phyloP scores from a whole-genome alignment of 1,140 invertebrate genomes.

The Parapsyche elsis region DNA sequence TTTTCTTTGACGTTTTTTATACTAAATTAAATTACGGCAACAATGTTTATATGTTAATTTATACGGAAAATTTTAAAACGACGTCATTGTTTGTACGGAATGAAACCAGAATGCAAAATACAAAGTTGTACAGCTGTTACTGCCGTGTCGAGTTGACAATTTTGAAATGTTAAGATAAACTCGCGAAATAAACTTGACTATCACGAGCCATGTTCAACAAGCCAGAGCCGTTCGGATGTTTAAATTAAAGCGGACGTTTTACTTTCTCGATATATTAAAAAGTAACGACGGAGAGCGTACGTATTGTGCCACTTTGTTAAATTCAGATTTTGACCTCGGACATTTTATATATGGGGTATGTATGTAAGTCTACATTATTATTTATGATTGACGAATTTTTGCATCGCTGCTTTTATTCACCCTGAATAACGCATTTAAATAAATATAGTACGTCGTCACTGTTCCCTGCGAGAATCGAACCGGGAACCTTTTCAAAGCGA shows the following conservation, averaged over 20 bases:
- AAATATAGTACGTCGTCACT: not conserved
- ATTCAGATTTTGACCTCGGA: too few relatives aligned
- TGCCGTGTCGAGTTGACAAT: not conserved
- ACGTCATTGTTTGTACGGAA: not conserved
- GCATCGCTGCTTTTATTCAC: too few relatives aligned
- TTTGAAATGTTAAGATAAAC: not conserved
- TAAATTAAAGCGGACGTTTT: too few relatives aligned
- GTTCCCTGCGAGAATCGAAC: slow-evolving; percentile 15
- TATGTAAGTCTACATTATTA: too few relatives aligned
- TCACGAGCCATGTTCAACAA: not conserved
- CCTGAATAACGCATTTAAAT: not conserved
- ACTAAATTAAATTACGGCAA: not conserved
- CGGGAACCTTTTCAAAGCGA: slow-evolving; percentile 13
- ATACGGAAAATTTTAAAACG: not conserved
- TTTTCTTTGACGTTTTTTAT: too few relatives aligned
- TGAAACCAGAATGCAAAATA: not conserved
- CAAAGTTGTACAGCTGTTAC: slow-evolving; percentile 19
- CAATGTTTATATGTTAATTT: slow-evolving; percentile 3
- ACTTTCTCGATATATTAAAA: too few relatives aligned
- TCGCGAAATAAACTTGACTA: slow-evolving; percentile 11
- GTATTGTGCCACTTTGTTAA: too few relatives aligned
- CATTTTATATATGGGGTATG: too few relatives aligned
- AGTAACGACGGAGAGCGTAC: too few relatives aligned
- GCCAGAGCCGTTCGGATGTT: not conserved
- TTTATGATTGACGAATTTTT: too few relatives aligned